Evolutionary conservation across 1,140 invertebrate species (phyloP), one percentile per base, ranked within the genome.

Genomic region (Popillia japonica): DNA sequence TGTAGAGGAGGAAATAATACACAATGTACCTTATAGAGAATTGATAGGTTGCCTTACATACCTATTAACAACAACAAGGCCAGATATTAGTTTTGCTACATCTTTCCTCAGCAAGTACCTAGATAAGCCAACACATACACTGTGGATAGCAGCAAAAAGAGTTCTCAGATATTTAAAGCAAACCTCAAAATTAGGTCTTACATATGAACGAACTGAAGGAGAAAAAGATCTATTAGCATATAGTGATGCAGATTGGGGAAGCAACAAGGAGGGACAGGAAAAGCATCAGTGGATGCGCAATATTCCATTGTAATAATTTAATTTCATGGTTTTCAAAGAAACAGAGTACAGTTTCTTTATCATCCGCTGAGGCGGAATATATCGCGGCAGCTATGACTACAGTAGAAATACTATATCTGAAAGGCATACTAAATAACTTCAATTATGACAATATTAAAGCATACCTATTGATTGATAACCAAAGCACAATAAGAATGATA

Each of bases 1-100:
- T 7, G 40, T 11, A 7, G 20, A 22, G 61, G 20, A 34, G 27
- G 27, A 34, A 10, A 68, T 10, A 6, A 68, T 68, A 22, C 20
- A 23, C 10, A 68, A 76, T 20, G 75, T 76, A 14, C 22, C 72
- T 41, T 74, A 34, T 42, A 74, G 72, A 14, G 72, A 74, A 74
- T n/a, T 40, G 27, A 40, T 74, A 34, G 27, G 27, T 40, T 17
- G 27, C 34, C 72, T 74, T 27, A 74, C 34, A 17, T 74, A 74
- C 72, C 4, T 74, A 34, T 34, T 27, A 34, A 27, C 17, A 40
- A 20, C 27, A 11, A 7, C 72, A 27, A 34, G 72, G 11, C 72
- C 72, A 20, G 72, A 74, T 40, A 74, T 74, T 9, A 40, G 27
- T 7, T 74, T 74, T 42, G 23, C 72, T 7, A 40, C 34, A 17